Percentiles rank a stretch among this genome's conserved stretches.
These are phyloP conservation scores for Pagrus major DNA, from an alignment of 2,113 vertebrate genomes.

Conservation along the genomic window DNA sequence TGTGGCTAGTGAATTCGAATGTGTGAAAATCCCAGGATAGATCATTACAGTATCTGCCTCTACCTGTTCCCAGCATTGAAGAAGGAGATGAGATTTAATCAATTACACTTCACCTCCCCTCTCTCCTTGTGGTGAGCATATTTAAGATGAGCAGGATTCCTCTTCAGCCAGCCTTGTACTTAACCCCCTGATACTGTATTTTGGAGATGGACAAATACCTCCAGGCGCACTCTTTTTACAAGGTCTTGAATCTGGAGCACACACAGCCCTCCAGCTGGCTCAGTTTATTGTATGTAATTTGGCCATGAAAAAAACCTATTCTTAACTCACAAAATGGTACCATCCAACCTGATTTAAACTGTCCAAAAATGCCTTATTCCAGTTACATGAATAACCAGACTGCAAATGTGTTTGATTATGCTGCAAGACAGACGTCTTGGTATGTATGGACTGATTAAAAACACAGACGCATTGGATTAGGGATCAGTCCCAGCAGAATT, in stretches of 20 bases:
- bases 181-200: constrained; percentile 24
- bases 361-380: neutral
- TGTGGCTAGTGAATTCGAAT: constrained; percentile 35
- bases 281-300: constrained; percentile 47
- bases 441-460: constrained; percentile 4
- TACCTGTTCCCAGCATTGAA: constrained; percentile 22
- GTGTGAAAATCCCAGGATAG: constrained; percentile 54
- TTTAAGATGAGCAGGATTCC: constrained; percentile 30
- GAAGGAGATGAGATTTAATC: constrained; percentile 59
- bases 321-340: constrained; percentile 1
- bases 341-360: constrained; percentile 10
- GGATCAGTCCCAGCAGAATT: neutral
- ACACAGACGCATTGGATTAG: neutral
- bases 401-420: neutral
- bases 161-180: constrained; percentile 25
- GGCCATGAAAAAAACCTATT: constrained; percentile 1
- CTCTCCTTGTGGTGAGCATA: constrained; percentile 10
- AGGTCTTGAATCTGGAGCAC: constrained; percentile 61
- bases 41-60: constrained; percentile 57
- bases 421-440: neutral
- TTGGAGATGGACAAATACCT: constrained; percentile 45
- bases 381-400: neutral
- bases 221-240: constrained; percentile 49
- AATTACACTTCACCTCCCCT: constrained; percentile 56
- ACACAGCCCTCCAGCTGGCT: constrained; percentile 62